Evolutionary conservation across 2,797 vertebrate genomes (phyloP).

Genomic region (Mormyrus proboscirostris): DNA sequence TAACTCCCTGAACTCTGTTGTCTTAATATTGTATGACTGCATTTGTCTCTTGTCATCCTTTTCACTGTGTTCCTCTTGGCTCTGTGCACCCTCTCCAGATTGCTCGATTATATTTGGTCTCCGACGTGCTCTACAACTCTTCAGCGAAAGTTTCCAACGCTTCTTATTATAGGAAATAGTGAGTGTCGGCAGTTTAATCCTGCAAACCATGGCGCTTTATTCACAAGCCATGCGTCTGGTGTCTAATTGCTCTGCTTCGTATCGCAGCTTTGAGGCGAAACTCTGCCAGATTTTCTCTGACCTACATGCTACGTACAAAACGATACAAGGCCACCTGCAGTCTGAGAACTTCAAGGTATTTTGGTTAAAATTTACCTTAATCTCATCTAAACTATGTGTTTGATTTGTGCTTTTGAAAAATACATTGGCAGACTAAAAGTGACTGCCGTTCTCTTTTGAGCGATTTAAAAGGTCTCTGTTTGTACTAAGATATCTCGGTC

Average conservation of each 20-base stretch:
- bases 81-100: conserved; percentile 66
- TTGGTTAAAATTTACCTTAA: not conserved
- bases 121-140: conserved; percentile 96
- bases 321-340: conserved; percentile 97
- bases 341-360: conserved; percentile 96
- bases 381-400: not conserved
- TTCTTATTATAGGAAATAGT: conserved; percentile 99
- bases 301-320: conserved; percentile 91
- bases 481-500: not conserved
- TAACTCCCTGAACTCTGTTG: not conserved
- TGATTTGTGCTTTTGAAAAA: not conserved
- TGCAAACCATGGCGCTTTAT: not conserved
- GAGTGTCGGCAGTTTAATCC: conserved; percentile 53
- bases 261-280: conserved; percentile 92
- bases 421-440: not conserved
- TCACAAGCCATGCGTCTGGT: not conserved
- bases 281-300: conserved; percentile 95
- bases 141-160: conserved; percentile 98
- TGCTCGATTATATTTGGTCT: conserved; percentile 93
- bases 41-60: not conserved
- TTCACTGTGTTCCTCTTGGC: not conserved
- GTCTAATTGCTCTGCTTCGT: conserved; percentile 33
- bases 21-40: not conserved
- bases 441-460: not conserved
- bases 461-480: not conserved